Evolutionary conservation across 2,888 invertebrate genomes (phyloP), one percentile per base, ranked within the genome.

Genomic region (Acrobasis consociella): DNA sequence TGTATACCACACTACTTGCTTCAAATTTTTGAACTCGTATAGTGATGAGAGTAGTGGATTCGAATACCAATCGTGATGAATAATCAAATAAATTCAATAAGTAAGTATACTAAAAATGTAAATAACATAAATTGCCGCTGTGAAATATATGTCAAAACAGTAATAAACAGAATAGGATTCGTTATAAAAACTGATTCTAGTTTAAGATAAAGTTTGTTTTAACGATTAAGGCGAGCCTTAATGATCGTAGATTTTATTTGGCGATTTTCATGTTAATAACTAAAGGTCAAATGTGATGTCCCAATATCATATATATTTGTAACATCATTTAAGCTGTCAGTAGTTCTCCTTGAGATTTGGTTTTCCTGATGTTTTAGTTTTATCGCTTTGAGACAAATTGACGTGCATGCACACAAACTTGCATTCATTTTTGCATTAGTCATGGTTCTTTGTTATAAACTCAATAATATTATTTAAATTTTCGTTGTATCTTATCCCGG

Each of bases 371-470:
- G 13, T 13, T 46, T 46, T 55, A 16, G 38, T 49, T 49, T 49
- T 11, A 46, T 22, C 9, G 13, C 17, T 5, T 17, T 59, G 37
- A 38, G 49, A 22, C 15, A 59, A 9, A 37, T 13, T 53, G 13
- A 38, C 38, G 50, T 50, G 59, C 39, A 49, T 38, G n/a, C 9
- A 22, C 3, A 59, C 11, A 22, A 52, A 46, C 9, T 9, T 58
- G 58, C 42, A 58, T 22, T 8, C 37, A 49, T 50, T 60, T 59
- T 60, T 16, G 37, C 50, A 16, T 60, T 60, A 50, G 59, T 60
- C 50, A 60, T 37, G 50, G 59, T 51, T 5, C 8, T 39, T 10
- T 37, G 13, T 31, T 11, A 9, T 5, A 11, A 31, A 31, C 31
- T 7, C 11, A 37, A n/a, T 9, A 22, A 52, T n/a, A 52, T 52